Conservation (phyloP, 2,113 vertebrate species). For the Dicaeum eximium region DNA sequence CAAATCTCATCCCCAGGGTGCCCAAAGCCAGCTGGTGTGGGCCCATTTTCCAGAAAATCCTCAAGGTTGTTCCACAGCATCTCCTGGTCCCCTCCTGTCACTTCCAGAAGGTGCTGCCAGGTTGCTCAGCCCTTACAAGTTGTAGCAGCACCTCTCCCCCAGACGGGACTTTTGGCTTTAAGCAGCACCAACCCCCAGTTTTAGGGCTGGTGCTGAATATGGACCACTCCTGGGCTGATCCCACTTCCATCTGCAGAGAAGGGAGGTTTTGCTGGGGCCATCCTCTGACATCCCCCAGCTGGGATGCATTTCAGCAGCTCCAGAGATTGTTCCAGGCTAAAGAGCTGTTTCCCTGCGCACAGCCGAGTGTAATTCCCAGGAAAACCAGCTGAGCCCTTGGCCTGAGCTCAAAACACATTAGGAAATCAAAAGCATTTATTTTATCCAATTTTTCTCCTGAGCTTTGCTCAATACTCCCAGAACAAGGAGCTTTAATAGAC, state of each 20-base stretch:
- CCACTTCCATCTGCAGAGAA: background rate
- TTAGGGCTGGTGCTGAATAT: background rate
- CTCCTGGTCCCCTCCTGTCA: background rate
- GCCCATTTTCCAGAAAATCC: background rate
- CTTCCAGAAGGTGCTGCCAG: background rate
- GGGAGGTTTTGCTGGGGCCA: background rate
- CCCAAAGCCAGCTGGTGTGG: background rate
- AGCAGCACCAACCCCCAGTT: background rate
- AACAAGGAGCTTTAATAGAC: slow-evolving; percentile 50
- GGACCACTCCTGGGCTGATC: background rate
- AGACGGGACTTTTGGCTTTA: background rate
- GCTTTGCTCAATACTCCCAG: slow-evolving; percentile 48
- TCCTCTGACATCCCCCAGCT: slow-evolving; percentile 33
- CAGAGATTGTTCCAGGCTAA: slow-evolving; percentile 36
- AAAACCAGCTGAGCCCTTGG: slow-evolving; percentile 68
- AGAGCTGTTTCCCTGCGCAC: slow-evolving; percentile 63
- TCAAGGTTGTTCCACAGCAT: background rate
- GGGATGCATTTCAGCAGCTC: slow-evolving; percentile 57
- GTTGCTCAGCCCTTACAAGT: background rate
- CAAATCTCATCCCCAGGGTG: background rate
- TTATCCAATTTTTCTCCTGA: slow-evolving; percentile 59
- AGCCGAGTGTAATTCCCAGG: slow-evolving; percentile 52
- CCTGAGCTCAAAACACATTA: slow-evolving; percentile 61
- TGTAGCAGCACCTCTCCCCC: background rate
- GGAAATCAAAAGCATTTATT: slow-evolving; percentile 74